A percentile compares a stretch with the other conserved stretches of the same genome.
Conservation (phyloP, 1,140 invertebrate genomes). For the Whitmania pigra region DNA sequence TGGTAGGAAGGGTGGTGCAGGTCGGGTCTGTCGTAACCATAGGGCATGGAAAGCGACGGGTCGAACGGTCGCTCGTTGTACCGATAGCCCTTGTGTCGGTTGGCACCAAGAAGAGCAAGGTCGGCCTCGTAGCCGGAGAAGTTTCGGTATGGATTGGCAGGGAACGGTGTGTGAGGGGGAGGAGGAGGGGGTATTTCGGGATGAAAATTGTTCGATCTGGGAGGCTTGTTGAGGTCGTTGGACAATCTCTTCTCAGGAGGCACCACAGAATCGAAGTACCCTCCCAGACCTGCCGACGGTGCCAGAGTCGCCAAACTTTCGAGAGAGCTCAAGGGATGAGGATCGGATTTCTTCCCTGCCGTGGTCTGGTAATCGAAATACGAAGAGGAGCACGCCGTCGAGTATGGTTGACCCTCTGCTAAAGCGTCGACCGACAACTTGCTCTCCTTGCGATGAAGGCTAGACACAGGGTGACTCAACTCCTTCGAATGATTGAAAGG, state of each 20-base stretch:
- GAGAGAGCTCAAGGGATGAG: not conserved
- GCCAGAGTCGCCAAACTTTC: conserved; percentile 1
- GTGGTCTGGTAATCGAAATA: not conserved
- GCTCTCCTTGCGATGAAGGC: not conserved
- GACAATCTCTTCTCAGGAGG: not conserved
- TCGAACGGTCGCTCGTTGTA: conserved; percentile 11
- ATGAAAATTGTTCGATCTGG: not conserved
- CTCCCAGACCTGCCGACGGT: not conserved
- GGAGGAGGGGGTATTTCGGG: too few species aligned
- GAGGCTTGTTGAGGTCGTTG: not conserved
- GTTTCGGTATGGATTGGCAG: not conserved
- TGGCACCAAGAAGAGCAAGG: not conserved
- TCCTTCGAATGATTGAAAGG: not conserved
- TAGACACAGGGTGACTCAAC: not conserved
- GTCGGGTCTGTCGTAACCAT: not conserved
- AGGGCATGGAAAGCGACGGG: not conserved
- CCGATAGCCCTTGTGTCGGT: conserved; percentile 6
- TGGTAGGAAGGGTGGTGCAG: conserved; percentile 5
- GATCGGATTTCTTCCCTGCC: not conserved
- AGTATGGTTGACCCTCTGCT: conserved; percentile 1
- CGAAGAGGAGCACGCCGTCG: not conserved
- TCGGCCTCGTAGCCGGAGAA: not conserved
- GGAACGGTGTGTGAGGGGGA: not conserved
- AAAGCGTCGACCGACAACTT: not conserved
- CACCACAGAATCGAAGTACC: not conserved